Percentiles rank a stretch among this genome's conserved stretches.
Evolutionary conservation across 2,888 invertebrate genomes (phyloP).

Genomic region (Galerucella pusilla): DNA sequence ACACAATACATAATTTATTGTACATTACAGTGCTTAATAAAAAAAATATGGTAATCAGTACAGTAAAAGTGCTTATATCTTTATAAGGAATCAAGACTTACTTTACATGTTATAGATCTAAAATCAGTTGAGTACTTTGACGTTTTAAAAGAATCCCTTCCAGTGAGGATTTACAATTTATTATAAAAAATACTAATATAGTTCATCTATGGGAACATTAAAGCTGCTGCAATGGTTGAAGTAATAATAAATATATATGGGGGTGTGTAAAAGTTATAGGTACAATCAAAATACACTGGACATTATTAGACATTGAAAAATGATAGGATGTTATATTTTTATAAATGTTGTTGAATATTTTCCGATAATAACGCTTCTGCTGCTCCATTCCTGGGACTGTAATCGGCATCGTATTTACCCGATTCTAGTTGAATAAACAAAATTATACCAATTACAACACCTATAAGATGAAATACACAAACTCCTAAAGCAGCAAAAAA

Average conservation of each 20-base stretch:
- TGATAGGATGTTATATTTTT: background rate
- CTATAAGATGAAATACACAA: conserved; percentile 47
- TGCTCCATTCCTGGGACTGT: conserved; percentile 46
- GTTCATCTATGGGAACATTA: too few relatives aligned
- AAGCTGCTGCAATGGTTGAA: too few relatives aligned
- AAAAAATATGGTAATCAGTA: background rate
- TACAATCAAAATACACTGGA: background rate
- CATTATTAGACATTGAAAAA: background rate
- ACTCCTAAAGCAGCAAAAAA: conserved; percentile 48
- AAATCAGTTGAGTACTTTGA: too few relatives aligned
- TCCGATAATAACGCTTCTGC: conserved; percentile 43
- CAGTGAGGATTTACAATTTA: too few relatives aligned
- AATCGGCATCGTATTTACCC: conserved; percentile 44
- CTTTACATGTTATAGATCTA: too few relatives aligned
- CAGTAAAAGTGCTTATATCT: too few relatives aligned
- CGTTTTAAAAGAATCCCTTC: too few relatives aligned
- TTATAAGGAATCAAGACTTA: too few relatives aligned
- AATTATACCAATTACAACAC: conserved; percentile 48
- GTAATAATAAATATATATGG: too few relatives aligned
- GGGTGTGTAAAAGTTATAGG: background rate
- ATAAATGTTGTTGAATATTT: conserved; percentile 36
- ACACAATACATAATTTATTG: background rate
- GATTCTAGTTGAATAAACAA: conserved; percentile 51
- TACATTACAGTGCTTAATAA: background rate
- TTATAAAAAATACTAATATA: too few relatives aligned